phyloP scores from a whole-genome alignment of 2,797 vertebrate species.

The Acanthopagrus latus region DNA sequence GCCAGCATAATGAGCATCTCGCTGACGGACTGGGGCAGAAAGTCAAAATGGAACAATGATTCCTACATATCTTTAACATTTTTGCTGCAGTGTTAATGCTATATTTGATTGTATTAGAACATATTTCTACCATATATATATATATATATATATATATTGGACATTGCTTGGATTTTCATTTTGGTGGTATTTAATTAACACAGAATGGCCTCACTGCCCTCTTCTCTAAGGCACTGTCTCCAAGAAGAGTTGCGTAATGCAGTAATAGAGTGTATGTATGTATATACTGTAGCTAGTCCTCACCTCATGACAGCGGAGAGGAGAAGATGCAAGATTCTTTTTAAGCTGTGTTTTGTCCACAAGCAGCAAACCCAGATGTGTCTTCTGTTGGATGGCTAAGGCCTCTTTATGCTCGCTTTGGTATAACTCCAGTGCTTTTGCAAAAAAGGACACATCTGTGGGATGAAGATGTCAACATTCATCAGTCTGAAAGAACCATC shows the following conservation, averaged over 20 bases:
- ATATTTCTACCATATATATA: neutral
- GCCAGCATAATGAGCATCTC: conserved; percentile 84
- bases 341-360: conserved; percentile 88
- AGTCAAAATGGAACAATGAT: conserved; percentile 2
- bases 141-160: no score
- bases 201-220: neutral
- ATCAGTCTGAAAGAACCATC: neutral
- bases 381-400: conserved; percentile 81
- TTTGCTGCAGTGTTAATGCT: neutral
- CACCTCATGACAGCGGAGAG: conserved; percentile 88
- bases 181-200: conserved; percentile 2
- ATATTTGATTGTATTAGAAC: conserved; percentile 2
- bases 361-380: conserved; percentile 87
- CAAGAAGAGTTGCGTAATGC: neutral
- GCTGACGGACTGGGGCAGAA: conserved; percentile 85
- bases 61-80: neutral
- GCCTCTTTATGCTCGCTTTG: conserved; percentile 85
- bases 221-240: neutral
- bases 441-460: conserved; percentile 87
- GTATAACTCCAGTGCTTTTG: conserved; percentile 85
- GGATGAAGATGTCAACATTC: conserved; percentile 13
- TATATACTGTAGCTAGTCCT: conserved; percentile 28
- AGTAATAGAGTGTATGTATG: neutral
- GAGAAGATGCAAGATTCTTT: conserved; percentile 86
- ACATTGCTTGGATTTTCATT: neutral